phyloP scores from a whole-genome alignment of 2,113 vertebrate species.

The Percina caprodes region DNA sequence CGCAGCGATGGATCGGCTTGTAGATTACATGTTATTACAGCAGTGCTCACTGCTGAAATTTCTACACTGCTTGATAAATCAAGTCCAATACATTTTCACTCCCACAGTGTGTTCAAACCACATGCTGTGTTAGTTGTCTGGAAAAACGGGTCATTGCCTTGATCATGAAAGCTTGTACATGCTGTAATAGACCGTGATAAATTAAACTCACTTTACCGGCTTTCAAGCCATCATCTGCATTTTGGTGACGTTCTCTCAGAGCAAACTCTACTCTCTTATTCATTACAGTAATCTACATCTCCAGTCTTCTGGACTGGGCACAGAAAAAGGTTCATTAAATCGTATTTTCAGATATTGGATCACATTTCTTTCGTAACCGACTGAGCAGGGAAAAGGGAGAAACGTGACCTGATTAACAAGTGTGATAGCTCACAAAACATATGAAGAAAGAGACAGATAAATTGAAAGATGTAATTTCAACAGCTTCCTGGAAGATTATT shows the following conservation, averaged over 20 bases:
- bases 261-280: slow-evolving; percentile 66
- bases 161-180: slow-evolving; percentile 69
- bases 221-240: slow-evolving; percentile 71
- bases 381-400: slow-evolving; percentile 45
- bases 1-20: slow-evolving; percentile 32
- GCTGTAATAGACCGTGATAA: slow-evolving; percentile 77
- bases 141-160: slow-evolving; percentile 76
- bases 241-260: slow-evolving; percentile 68
- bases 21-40: slow-evolving; percentile 49
- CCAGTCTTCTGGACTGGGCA: slow-evolving; percentile 63
- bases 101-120: slow-evolving; percentile 62
- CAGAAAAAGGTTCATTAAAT: slow-evolving; percentile 81
- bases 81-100: slow-evolving; percentile 59
- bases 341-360: slow-evolving; percentile 80
- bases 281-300: slow-evolving; percentile 75
- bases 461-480: slow-evolving; percentile 73
- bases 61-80: slow-evolving; percentile 62
- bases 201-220: slow-evolving; percentile 76
- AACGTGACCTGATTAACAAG: slow-evolving; percentile 72
- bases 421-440: slow-evolving; percentile 53
- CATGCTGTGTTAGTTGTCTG: slow-evolving; percentile 70
- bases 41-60: slow-evolving; percentile 31
- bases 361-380: slow-evolving; percentile 74
- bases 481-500: slow-evolving; percentile 70
- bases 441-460: slow-evolving; percentile 57